Base-by-base conservation (phyloP, 1,140 invertebrate genomes). In the Drosophila melanica region DNA sequence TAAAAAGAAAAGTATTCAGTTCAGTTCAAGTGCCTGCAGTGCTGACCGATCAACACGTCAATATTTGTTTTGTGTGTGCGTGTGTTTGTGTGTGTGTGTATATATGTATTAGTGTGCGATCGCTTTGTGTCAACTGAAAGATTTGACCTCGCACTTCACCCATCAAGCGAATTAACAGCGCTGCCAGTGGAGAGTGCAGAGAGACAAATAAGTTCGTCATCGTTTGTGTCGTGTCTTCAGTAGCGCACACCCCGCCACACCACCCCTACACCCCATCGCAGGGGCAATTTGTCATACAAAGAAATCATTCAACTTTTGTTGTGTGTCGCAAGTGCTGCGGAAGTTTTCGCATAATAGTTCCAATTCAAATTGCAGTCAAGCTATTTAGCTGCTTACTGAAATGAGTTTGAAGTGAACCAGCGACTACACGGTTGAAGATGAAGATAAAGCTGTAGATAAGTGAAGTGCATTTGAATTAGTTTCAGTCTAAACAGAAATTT, bases 101-200 rank as follows among this genome's bases (percentile, higher is more conserved):
- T 76, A 23, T 69, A 44, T 39, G 44, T 72, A 63, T 58, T 35
- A 50, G 75, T 75, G 82, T 65, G 76, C 63, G 82, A 79, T 78
- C 66, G 65, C 68, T 50, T 70, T 77, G 82, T 79, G 84, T 81
- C 71, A 87, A 70, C 66, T 81, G 68, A 77, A 81, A 87, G 84
- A 84, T 90, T 84, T 89, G 84, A 89, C 84, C 84, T 89, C 84
- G 84, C 84, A 89, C 84, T 89, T 89, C 84, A 89, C 84, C 85
- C 84, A 89, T 89, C 84, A 89, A 89, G 84, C 77, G 84, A 90
- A 87, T 87, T 87, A 79, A 75, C 65, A 77, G 42, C 63, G 50
- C 48, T 50, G 67, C 59, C 3, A 1, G 16, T 4, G 44, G 23
- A 7, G 50, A 14, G 20, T 11, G 4, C 1, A 35, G 33, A 11